These are phyloP conservation scores for Larimichthys polyactis DNA, from an alignment of 2,113 vertebrate genomes.

Conservation along the genomic window DNA sequence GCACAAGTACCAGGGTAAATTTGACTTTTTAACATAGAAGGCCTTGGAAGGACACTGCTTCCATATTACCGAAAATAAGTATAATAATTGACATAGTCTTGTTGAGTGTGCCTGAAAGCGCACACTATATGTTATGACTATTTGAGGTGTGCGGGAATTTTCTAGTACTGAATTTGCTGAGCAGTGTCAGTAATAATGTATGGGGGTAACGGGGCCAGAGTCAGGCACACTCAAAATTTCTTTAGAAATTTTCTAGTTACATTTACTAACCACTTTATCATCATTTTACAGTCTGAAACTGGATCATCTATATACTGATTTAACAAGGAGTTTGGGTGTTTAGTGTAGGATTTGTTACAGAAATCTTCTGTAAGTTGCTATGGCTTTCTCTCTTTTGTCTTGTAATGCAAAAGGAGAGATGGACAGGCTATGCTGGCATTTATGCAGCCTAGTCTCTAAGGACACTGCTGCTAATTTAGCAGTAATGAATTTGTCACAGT, in stretches of 20 bases:
- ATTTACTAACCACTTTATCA: neutral
- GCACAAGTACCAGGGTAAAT: neutral
- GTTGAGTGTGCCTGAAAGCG: neutral
- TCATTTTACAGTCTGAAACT: neutral
- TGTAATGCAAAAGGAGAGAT: slow-evolving; percentile 31
- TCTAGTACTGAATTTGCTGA: too few species aligned
- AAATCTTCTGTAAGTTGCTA: slow-evolving; percentile 38
- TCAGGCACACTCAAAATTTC: too few species aligned
- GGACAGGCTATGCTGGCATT: slow-evolving; percentile 10
- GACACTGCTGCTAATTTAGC: slow-evolving; percentile 44
- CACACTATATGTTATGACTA: too few species aligned
- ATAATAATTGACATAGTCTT: neutral
- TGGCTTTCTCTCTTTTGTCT: slow-evolving; percentile 45
- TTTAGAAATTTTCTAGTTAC: neutral
- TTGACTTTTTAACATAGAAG: neutral
- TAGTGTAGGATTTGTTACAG: slow-evolving; percentile 47
- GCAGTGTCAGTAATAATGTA: too few species aligned
- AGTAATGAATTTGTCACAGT: slow-evolving; percentile 26
- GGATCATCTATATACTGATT: neutral
- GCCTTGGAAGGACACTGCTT: neutral
- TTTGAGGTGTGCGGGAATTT: too few species aligned
- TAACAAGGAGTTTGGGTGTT: neutral
- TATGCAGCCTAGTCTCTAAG: slow-evolving; percentile 21
- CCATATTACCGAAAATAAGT: slow-evolving; percentile 1
- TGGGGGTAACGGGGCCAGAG: too few species aligned